Evolutionary conservation across 2,113 vertebrate species (phyloP), one percentile per base, ranked within the genome.

Genomic region (Archocentrus centrarchus): DNA sequence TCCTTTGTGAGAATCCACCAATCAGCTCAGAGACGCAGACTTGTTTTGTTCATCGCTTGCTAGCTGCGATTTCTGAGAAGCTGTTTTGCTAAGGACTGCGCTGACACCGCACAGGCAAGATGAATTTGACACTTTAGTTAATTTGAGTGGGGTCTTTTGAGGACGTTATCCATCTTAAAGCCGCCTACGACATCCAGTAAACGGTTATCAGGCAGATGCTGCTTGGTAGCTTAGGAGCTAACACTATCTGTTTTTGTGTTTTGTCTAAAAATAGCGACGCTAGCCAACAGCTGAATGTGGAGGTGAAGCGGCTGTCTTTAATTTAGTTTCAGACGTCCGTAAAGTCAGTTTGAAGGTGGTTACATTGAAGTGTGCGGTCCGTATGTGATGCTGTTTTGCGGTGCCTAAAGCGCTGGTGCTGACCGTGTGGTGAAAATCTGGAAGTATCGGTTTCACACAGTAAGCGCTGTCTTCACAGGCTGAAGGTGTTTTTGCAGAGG

Each of bases 91-190:
- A 0, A 27, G 62, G 77, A 37, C 11, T 41, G 4, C 7, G 1
- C 24, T 2, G 35, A 7, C 11, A 18, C 62, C 27, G 66, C 79
- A 68, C 80, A 92, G 92, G 92, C 64, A 87, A 90, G 90, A 64
- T 2, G 22, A 1, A 32, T 39, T 5, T 10, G 0, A 35, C 3
- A 1, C 1, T 68, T 53, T 66, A 8, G 41, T 76, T 0, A 44
- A 60, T 70, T 59, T 5, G 3, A 53, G 0, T 37, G 9, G 17
- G 11, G 0, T 70, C 3, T 1, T 47, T 70, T 78, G 7, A 37
- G 5, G 6, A 17, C 0, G 11, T 61, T 27, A 75, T 76, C 3
- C 2, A 41, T 14, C 14, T 9, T 6, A 75, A 27, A 17, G 7
- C 20, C 30, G 7, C 24, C 20, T 11, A 27, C 7, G 14, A 32